These are phyloP conservation scores for Leptinotarsa rubiginosa DNA, from an alignment of 2,888 invertebrate genomes.

Conservation along the genomic window DNA sequence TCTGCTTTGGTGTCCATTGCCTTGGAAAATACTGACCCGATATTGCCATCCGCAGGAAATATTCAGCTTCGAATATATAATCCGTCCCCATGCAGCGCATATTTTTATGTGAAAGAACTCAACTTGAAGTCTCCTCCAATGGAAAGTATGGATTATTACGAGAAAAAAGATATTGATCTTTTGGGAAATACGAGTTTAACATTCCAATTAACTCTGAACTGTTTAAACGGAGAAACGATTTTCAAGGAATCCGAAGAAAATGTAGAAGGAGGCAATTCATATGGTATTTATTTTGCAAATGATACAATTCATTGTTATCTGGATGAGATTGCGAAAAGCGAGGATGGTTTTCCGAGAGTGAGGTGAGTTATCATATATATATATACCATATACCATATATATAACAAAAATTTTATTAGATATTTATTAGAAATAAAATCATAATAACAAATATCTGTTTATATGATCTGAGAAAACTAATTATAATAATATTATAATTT, in stretches of 20 bases:
- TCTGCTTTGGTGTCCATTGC: constrained; percentile 87
- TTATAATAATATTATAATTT: too few species aligned
- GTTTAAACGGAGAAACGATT: background rate
- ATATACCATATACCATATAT: too few species aligned
- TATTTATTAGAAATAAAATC: too few species aligned
- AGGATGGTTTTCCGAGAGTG: constrained; percentile 70
- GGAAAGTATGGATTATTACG: constrained; percentile 27
- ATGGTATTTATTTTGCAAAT: constrained; percentile 47
- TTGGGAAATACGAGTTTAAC: background rate
- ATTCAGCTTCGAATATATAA: constrained; percentile 81
- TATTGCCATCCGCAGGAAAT: constrained; percentile 70
- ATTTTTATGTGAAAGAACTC: constrained; percentile 5
- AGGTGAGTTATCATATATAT: constrained; percentile 66
- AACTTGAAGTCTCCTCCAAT: constrained; percentile 7
- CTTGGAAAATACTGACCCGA: constrained; percentile 78
- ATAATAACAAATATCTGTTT: too few species aligned
- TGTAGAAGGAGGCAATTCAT: constrained; percentile 44
- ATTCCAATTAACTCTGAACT: background rate
- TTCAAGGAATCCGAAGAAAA: too few species aligned
- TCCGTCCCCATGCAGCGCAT: constrained; percentile 68
- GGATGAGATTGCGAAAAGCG: constrained; percentile 69
- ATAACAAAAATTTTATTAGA: too few species aligned
- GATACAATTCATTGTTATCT: constrained; percentile 51
- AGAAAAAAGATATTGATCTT: constrained; percentile 34
- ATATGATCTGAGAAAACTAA: too few species aligned